Evolutionary conservation across 2,113 vertebrate genomes (phyloP).

Genomic region (Forbesichthys agassizii): DNA sequence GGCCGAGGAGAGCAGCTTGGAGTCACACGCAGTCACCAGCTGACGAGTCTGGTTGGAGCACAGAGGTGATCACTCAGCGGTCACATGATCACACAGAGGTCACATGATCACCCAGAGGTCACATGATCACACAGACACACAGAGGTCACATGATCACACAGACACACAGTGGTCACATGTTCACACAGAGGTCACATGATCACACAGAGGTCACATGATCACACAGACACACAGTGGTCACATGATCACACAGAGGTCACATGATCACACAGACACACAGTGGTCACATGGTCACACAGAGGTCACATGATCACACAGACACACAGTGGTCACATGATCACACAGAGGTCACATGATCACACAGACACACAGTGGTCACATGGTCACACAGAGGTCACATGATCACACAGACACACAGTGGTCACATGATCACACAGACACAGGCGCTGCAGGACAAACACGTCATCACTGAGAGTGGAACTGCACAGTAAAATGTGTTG

Average conservation of each 20-base stretch:
- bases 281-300: too few relatives aligned
- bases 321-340: background rate
- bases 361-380: background rate
- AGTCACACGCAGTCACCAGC: conserved; percentile 94
- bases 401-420: background rate
- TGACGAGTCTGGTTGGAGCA: conserved; percentile 84
- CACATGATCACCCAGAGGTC: background rate
- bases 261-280: background rate
- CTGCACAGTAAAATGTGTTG: too few relatives aligned
- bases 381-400: background rate
- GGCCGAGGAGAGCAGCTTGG: conserved; percentile 90
- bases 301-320: background rate
- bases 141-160: background rate
- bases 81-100: background rate
- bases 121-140: too few relatives aligned
- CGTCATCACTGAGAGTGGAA: too few relatives aligned
- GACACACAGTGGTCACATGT: background rate
- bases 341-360: background rate
- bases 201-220: background rate
- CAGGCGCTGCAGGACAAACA: too few relatives aligned
- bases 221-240: background rate
- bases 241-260: background rate
- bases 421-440: background rate
- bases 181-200: background rate
- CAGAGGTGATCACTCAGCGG: background rate